A percentile compares a stretch with the other conserved stretches of the same genome.
Evolutionary conservation across 2,888 invertebrate species (phyloP).

Genomic region (Thecophora atra): DNA sequence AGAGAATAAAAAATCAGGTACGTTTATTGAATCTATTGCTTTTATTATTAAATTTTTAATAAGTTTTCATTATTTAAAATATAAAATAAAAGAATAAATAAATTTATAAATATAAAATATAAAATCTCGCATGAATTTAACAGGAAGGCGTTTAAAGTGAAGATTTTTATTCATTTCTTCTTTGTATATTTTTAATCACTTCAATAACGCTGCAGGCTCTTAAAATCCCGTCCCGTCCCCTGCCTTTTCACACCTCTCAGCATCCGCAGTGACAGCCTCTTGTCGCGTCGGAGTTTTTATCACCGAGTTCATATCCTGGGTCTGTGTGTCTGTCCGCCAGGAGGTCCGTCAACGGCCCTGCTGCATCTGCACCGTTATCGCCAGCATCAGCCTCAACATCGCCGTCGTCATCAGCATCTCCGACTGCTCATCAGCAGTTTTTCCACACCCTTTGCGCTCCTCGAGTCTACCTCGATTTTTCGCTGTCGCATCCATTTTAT

Average conservation of each 20-base stretch:
- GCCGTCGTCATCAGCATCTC: slow-evolving; percentile 39
- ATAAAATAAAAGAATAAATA: no score
- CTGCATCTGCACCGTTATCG: slow-evolving; percentile 3
- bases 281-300: slow-evolving; percentile 40
- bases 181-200: not conserved
- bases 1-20: no score
- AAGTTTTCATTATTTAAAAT: no score
- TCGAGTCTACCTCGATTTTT: not conserved
- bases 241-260: not conserved
- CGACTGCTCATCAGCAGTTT: slow-evolving; percentile 44
- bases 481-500: slow-evolving; percentile 19
- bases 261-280: slow-evolving; percentile 26
- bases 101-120: no score
- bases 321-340: not conserved
- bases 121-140: no score
- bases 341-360: not conserved
- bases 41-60: no score
- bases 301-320: slow-evolving; percentile 30
- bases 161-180: not conserved
- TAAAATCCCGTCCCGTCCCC: not conserved
- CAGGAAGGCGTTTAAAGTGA: not conserved
- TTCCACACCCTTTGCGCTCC: slow-evolving; percentile 1
- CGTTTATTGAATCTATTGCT: no score
- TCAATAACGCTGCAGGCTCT: not conserved
- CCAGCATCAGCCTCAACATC: slow-evolving; percentile 7